These are phyloP conservation scores for Rhinogobio ventralis DNA, from an alignment of 2,797 vertebrate species.

Conservation along the genomic window DNA sequence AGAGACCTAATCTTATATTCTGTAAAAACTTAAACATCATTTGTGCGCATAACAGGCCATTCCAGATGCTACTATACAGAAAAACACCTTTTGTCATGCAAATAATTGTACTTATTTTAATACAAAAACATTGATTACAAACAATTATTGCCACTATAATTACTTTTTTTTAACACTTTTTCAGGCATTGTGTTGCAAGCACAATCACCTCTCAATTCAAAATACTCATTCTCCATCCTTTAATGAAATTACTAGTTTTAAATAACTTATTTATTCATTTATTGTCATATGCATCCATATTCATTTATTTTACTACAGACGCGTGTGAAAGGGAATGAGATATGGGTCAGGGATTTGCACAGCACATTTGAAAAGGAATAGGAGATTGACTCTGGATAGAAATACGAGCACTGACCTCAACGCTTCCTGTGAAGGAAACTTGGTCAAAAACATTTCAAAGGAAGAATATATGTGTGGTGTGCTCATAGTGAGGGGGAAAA, in stretches of 20 bases:
- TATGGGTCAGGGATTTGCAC: conserved; percentile 57
- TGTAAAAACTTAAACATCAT: background rate
- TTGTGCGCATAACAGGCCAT: background rate
- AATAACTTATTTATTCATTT: conserved; percentile 24
- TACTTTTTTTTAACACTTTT: background rate
- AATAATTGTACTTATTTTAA: background rate
- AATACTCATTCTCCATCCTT: background rate
- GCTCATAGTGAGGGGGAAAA: conserved; percentile 13
- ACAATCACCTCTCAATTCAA: conserved; percentile 12
- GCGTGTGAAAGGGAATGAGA: conserved; percentile 60
- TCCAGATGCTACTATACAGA: background rate
- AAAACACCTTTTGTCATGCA: background rate
- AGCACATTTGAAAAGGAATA: conserved; percentile 65
- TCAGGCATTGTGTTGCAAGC: background rate
- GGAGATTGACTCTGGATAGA: conserved; percentile 48
- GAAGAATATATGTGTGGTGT: conserved; percentile 15
- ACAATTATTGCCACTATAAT: background rate
- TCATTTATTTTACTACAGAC: conserved; percentile 27
- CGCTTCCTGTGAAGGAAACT: conserved; percentile 39
- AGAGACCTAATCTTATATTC: conserved; percentile 4
- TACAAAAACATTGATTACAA: background rate
- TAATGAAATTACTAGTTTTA: conserved; percentile 33
- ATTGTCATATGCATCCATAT: conserved; percentile 30
- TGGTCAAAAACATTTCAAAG: conserved; percentile 50
- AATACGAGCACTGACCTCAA: conserved; percentile 40